Evolutionary conservation across 2,797 vertebrate genomes (phyloP), one percentile per base, ranked within the genome.

Genomic region (Enteromius treurensis): DNA sequence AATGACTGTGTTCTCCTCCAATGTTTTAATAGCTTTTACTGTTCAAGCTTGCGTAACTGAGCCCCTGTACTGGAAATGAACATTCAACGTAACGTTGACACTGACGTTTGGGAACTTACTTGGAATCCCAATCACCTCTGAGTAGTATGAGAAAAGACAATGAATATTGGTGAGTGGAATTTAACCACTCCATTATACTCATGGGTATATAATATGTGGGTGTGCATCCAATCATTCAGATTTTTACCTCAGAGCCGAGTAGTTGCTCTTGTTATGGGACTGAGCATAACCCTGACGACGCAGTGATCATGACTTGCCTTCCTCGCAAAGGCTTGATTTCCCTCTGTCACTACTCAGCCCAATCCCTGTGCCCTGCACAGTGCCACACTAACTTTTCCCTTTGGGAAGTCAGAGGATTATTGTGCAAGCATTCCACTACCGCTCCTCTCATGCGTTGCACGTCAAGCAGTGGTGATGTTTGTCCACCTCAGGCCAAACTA

Each of bases 11-110:
- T 88, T 73, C 60, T 62, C 51, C 40, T 60, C 75, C 76, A 70
- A 60, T 23, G 53, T 79, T 91, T 53, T 85, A 58, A 60, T 87
- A 87, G 80, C 51, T 78, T 85, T 77, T 42, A 65, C 81, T 76
- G 45, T 13, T 71, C 80, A 76, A 42, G 7, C 34, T 76, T 13
- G n/a, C 32, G 37, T 85, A 49, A 49, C 53, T 21, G 10, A 58
- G 42, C 29, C 19, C n/a, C 40, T 47, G 29, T 34, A 11, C 14
- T 71, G 7, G 5, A 58, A 45, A 69, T 60, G 1, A 42, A 62
- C 26, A 62, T 62, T 62, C 13, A 6, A 6, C 5, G 5, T 62
- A 13, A 60, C 4, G 4, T 26, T 1, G n/a, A 26, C 4, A 5
- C 55, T 60, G 14, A 29, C 8, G 8, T 55, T 55, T n/a, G 60